Percentiles rank a stretch among this genome's conserved stretches.
These are phyloP conservation scores for Epinephelus lanceolatus DNA, from an alignment of 2,113 vertebrate species.

Conservation along the genomic window DNA sequence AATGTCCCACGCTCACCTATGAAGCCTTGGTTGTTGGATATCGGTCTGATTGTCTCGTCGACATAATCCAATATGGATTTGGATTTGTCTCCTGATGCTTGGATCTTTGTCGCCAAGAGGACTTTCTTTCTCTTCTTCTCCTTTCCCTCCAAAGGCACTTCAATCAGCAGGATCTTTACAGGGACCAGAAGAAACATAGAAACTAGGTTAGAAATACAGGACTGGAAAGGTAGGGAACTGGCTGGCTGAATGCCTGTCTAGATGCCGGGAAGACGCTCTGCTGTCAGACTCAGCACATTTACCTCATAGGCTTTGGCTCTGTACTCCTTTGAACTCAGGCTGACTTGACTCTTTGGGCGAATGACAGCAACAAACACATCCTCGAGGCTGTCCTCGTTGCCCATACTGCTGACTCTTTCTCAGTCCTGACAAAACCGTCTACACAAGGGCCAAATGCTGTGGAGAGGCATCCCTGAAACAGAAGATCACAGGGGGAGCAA, in stretches of 20 bases:
- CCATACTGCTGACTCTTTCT: constrained; percentile 85
- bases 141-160: constrained; percentile 96
- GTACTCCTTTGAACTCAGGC: constrained; percentile 97
- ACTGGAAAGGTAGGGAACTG: not conserved
- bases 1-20: constrained; percentile 87
- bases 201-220: not conserved
- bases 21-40: constrained; percentile 95
- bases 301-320: constrained; percentile 98
- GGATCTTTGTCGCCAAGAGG: constrained; percentile 93
- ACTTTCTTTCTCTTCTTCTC: constrained; percentile 97
- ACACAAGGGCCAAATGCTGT: constrained; percentile 65
- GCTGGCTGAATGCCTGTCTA: not conserved
- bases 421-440: constrained; percentile 53
- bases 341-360: constrained; percentile 95
- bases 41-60: constrained; percentile 92
- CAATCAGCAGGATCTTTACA: constrained; percentile 93
- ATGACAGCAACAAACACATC: constrained; percentile 96
- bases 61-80: constrained; percentile 97
- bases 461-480: constrained; percentile 72
- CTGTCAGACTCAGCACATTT: constrained; percentile 45
- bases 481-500: not conserved
- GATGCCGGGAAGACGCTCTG: not conserved
- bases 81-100: constrained; percentile 88
- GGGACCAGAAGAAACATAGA: constrained; percentile 19
- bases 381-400: constrained; percentile 91